These are phyloP conservation scores for Lymantria monacha DNA, from an alignment of 2,888 invertebrate species.

Conservation along the genomic window DNA sequence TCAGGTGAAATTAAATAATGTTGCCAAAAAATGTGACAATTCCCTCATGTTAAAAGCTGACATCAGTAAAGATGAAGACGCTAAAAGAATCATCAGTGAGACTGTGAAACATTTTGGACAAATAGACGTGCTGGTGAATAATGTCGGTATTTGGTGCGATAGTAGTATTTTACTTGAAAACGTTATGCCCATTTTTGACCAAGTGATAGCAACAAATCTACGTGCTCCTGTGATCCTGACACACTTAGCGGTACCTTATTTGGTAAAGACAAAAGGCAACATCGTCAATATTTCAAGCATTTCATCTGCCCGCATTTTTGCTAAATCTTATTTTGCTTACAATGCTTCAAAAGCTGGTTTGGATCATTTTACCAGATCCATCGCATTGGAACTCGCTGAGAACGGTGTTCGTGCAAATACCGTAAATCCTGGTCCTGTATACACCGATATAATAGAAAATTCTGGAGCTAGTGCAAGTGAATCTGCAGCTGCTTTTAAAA, in stretches of 20 bases:
- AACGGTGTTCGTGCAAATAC: slow-evolving; percentile 89
- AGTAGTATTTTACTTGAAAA: slow-evolving; percentile 5
- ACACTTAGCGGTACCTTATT: slow-evolving; percentile 3
- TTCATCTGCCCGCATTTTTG: slow-evolving; percentile 2
- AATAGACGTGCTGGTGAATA: slow-evolving; percentile 19
- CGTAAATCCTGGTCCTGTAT: slow-evolving; percentile 84
- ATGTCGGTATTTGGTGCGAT: slow-evolving; percentile 9
- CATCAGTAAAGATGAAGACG: slow-evolving; percentile 9
- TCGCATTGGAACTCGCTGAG: slow-evolving; percentile 88
- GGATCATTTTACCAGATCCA: slow-evolving; percentile 92
- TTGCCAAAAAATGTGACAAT: slow-evolving; percentile 3
- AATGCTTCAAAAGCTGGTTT: slow-evolving; percentile 92
- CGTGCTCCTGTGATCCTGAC: slow-evolving; percentile 4
- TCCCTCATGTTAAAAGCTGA: slow-evolving; percentile 3
- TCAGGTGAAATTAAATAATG: slow-evolving; percentile 17
- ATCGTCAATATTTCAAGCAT: slow-evolving; percentile 86
- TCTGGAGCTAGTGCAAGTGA: neutral
- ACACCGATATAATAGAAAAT: slow-evolving; percentile 4
- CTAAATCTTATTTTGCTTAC: slow-evolving; percentile 73
- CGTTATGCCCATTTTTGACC: slow-evolving; percentile 11
- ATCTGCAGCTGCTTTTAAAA: neutral
- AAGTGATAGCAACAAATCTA: slow-evolving; percentile 6
- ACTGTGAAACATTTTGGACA: slow-evolving; percentile 6
- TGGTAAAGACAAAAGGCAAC: slow-evolving; percentile 64
- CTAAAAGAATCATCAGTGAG: slow-evolving; percentile 5